phyloP scores from a whole-genome alignment of 2,797 vertebrate species.

The Argentina silus region DNA sequence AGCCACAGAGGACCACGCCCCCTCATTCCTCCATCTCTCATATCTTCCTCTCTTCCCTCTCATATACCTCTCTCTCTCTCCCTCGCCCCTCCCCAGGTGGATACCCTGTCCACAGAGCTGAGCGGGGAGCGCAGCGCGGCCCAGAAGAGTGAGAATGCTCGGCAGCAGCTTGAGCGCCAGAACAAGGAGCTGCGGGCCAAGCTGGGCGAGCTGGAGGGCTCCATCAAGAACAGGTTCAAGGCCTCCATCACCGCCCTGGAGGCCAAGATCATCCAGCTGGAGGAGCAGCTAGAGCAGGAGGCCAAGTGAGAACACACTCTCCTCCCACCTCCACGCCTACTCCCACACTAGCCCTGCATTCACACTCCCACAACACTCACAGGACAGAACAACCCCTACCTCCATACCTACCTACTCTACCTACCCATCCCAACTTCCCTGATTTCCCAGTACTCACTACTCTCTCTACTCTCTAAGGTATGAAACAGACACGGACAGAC shows the following conservation, averaged over 20 bases:
- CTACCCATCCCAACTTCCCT: too few species aligned
- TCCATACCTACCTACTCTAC: too few species aligned
- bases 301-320: conserved; percentile 83
- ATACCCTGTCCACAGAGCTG: conserved; percentile 89
- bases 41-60: background rate
- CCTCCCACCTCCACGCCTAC: background rate
- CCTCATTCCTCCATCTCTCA: background rate
- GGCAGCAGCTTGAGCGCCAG: conserved; percentile 94
- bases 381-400: too few species aligned
- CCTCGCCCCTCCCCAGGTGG: conserved; percentile 80
- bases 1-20: too few species aligned
- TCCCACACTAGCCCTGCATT: too few species aligned
- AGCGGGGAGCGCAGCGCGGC: conserved; percentile 87
- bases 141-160: conserved; percentile 95
- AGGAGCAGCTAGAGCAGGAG: conserved; percentile 98
- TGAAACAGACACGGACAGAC: too few species aligned
- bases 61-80: background rate
- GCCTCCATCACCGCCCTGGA: conserved; percentile 92
- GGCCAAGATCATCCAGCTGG: conserved; percentile 93
- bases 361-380: background rate
- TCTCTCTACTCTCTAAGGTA: too few species aligned
- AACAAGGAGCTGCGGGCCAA: conserved; percentile 97
- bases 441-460: too few species aligned
- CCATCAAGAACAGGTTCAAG: conserved; percentile 95
- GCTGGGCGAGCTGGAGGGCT: conserved; percentile 93